Base-by-base conservation (phyloP, 2,797 vertebrate genomes). In the Hydrolagus colliei region DNA sequence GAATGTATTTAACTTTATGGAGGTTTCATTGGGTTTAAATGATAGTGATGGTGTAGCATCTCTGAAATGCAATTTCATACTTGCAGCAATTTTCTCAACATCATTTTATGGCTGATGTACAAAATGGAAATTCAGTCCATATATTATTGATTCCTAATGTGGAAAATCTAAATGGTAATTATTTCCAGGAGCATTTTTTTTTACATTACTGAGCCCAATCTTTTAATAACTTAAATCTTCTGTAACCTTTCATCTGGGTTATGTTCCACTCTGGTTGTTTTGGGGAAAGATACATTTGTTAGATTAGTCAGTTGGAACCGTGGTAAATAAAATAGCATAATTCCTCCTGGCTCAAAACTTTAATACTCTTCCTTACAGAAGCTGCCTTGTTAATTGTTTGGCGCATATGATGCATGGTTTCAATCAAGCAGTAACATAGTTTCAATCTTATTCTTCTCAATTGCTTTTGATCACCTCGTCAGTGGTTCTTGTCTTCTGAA, bases 91-190 rank as follows among this genome's bases (percentile, higher is more conserved):
- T 80, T 80, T 79, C 32, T 68, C 41, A 67, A 82, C 79, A 82
- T 82, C 22, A 82, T 82, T 82, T 84, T 84, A 84, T 84, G 79
- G 32, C 68, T 84, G 79, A 84, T 71, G 65, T n/a, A 84, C 79
- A 68, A 84, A 84, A 84, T 84, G 63, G 32, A 84, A 84, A 84
- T 41, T 84, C 20, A 22, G 65, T 41, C 27, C 16, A 84, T 84
- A 41, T 84, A 84, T 68, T 84, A 84, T 84, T 84, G 79, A 84
- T 84, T 71, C 65, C 79, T 84, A 84, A 68, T 68, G 79, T 67
- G 27, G 79, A 84, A 84, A 84, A 84, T 84, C 68, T 84, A 84
- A 84, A 84, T 84, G 68, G 79, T 84, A 84, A 84, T 84, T 84
- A 84, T 84, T 71, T 84, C 65, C 65, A 68, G 65, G 41, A 84